These are phyloP conservation scores for Ptychoptera albimana DNA, from an alignment of 2,888 invertebrate species.

Conservation along the genomic window DNA sequence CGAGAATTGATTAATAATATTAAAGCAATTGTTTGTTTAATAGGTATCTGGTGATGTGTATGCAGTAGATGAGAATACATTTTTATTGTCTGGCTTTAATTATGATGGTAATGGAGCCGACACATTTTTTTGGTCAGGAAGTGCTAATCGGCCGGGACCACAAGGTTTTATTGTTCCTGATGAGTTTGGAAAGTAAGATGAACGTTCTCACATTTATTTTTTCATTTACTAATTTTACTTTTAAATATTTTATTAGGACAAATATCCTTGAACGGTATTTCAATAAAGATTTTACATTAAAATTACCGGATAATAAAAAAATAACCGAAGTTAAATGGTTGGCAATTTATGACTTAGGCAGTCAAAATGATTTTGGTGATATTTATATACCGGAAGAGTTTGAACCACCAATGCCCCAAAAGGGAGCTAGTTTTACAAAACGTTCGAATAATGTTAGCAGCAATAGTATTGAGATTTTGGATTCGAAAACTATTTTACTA, in stretches of 20 bases:
- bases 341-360: slow-evolving; percentile 71
- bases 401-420: slow-evolving; percentile 62
- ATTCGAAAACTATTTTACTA: slow-evolving; percentile 65
- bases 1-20: background rate
- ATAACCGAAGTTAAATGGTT: slow-evolving; percentile 81
- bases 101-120: slow-evolving; percentile 86
- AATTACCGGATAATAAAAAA: slow-evolving; percentile 70
- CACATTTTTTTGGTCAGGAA: slow-evolving; percentile 90
- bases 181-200: slow-evolving; percentile 62
- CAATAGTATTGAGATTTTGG: slow-evolving; percentile 54
- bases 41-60: slow-evolving; percentile 76
- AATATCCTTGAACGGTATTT: slow-evolving; percentile 74
- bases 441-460: slow-evolving; percentile 52
- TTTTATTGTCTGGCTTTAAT: slow-evolving; percentile 64
- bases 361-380: slow-evolving; percentile 79
- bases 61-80: slow-evolving; percentile 72
- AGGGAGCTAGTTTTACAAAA: slow-evolving; percentile 36
- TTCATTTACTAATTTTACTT: background rate
- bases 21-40: background rate
- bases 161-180: slow-evolving; percentile 86
- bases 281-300: slow-evolving; percentile 67
- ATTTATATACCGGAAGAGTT: slow-evolving; percentile 82
- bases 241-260: slow-evolving; percentile 37
- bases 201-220: background rate
- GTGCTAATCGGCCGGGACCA: slow-evolving; percentile 68